Evolutionary conservation across 1,140 invertebrate genomes (phyloP).

Genomic region (Drosophila grimshawi): DNA sequence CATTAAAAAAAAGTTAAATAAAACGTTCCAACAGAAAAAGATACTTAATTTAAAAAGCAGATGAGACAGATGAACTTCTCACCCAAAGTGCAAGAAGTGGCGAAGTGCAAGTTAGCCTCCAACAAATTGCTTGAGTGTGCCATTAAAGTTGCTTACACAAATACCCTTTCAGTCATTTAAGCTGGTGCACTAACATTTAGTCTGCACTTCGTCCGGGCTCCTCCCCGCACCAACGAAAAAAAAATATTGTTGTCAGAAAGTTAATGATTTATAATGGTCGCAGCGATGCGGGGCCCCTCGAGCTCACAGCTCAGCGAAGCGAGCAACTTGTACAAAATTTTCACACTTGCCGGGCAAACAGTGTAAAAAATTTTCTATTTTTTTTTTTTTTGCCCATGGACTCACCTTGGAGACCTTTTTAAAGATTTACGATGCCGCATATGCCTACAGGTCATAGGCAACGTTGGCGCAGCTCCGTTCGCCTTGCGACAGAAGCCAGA

Average conservation of each 20-base stretch:
- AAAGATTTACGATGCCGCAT: conserved; percentile 84
- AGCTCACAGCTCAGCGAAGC: conserved; percentile 54
- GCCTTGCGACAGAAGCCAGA: conserved; percentile 64
- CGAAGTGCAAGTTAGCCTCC: neutral
- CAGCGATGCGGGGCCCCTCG: neutral
- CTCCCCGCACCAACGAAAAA: conserved; percentile 9
- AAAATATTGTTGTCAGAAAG: conserved; percentile 80
- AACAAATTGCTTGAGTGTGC: conserved; percentile 7
- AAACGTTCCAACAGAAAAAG: too few species aligned
- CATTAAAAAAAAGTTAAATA: too few species aligned
- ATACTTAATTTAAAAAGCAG: too few species aligned
- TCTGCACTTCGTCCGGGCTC: conserved; percentile 36
- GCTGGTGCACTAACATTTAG: neutral
- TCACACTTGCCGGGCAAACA: conserved; percentile 72
- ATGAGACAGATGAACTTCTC: neutral
- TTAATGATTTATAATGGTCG: conserved; percentile 81
- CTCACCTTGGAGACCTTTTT: conserved; percentile 79
- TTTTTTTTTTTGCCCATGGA: conserved; percentile 22
- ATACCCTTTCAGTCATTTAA: conserved; percentile 14
- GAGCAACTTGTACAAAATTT: conserved; percentile 81
- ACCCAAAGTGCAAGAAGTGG: neutral
- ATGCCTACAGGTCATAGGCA: conserved; percentile 81
- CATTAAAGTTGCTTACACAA: conserved; percentile 17
- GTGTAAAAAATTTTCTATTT: conserved; percentile 21
- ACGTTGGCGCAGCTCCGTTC: conserved; percentile 8